Evolutionary conservation across 2,797 vertebrate genomes (phyloP).

Genomic region (Gorsachius magnificus): DNA sequence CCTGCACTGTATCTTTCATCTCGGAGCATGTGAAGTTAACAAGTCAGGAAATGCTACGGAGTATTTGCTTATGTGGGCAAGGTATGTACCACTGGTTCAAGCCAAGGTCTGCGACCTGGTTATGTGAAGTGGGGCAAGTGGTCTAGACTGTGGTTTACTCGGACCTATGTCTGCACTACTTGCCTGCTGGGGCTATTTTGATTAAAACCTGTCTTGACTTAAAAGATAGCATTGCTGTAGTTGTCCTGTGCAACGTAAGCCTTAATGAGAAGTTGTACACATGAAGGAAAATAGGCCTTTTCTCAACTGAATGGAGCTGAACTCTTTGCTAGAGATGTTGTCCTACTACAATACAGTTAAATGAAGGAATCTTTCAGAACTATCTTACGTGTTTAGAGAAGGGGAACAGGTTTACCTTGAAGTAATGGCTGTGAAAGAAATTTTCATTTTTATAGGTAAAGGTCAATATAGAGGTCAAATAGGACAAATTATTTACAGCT

Average conservation of each 20-base stretch:
- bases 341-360: neutral
- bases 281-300: neutral
- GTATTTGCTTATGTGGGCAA: slow-evolving; percentile 31
- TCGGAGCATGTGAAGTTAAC: neutral
- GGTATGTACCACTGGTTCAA: neutral
- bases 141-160: neutral
- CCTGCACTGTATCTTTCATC: neutral
- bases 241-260: neutral
- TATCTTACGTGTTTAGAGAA: neutral
- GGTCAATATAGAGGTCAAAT: neutral
- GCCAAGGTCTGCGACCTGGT: neutral
- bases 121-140: neutral
- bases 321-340: neutral
- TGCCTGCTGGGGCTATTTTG: neutral
- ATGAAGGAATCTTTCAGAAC: neutral
- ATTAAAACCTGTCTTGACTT: neutral
- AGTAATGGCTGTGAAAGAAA: neutral
- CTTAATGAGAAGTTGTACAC: neutral
- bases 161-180: neutral
- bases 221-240: neutral
- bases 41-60: neutral
- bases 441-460: neutral
- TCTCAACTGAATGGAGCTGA: neutral
- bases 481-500: neutral
- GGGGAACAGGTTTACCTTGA: neutral